Percentiles rank a stretch among this genome's conserved stretches.
These are phyloP conservation scores for Coturnix japonica DNA, from an alignment of 2,113 vertebrate species.

Conservation along the genomic window DNA sequence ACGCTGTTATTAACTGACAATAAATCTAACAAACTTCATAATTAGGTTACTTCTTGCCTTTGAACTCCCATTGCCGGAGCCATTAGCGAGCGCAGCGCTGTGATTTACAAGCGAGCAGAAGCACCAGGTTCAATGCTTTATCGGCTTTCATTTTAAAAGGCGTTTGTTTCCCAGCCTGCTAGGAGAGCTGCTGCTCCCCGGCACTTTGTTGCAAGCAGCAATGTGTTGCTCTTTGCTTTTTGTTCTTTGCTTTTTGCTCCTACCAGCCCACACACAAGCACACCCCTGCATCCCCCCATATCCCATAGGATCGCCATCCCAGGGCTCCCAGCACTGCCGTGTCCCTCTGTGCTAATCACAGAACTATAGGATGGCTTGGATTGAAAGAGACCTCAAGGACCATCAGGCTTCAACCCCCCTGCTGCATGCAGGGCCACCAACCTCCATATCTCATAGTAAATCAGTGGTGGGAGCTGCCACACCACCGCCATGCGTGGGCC, in stretches of 20 bases:
- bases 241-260: background rate
- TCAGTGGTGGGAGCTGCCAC: background rate
- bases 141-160: background rate
- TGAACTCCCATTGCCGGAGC: slow-evolving; percentile 18
- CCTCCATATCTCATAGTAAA: too few relatives aligned
- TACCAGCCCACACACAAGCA: background rate
- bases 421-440: too few relatives aligned
- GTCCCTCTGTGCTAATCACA: background rate
- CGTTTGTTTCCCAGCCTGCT: background rate
- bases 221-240: background rate
- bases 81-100: background rate
- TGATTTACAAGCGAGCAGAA: background rate
- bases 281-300: too few relatives aligned
- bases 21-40: slow-evolving; percentile 18
- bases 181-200: background rate
- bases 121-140: background rate
- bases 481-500: background rate
- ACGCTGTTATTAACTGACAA: background rate
- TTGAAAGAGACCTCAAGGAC: too few relatives aligned
- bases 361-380: too few relatives aligned
- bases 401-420: too few relatives aligned
- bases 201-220: background rate
- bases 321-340: background rate
- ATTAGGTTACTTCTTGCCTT: slow-evolving; percentile 9
- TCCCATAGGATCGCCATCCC: fast-evolving